These are phyloP conservation scores for Eueremaeus valkanovi DNA, from an alignment of 2,888 invertebrate species.

Conservation along the genomic window DNA sequence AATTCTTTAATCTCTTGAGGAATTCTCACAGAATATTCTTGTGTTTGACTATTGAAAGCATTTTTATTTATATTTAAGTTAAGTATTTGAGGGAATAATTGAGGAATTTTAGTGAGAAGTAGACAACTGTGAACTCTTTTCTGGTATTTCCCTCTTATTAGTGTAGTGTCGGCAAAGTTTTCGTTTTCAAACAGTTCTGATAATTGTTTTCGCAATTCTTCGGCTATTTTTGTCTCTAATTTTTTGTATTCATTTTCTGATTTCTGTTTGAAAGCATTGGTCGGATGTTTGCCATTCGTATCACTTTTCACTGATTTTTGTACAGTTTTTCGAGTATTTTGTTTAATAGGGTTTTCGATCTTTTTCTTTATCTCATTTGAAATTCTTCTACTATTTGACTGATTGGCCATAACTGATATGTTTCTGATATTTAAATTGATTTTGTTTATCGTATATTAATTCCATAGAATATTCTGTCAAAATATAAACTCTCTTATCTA, in stretches of 20 bases:
- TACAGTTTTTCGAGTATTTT: not conserved
- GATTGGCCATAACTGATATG: not conserved
- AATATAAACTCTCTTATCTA: no score
- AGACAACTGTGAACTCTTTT: constrained; percentile 36
- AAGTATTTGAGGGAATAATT: constrained; percentile 42
- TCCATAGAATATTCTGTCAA: not conserved
- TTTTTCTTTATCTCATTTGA: not conserved
- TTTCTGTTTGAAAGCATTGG: constrained; percentile 43
- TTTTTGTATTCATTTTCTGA: constrained; percentile 46
- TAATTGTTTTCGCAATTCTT: constrained; percentile 41
- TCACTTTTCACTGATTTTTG: not conserved
- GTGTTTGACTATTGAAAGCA: not conserved
- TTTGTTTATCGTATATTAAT: not conserved
- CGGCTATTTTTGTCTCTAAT: constrained; percentile 42
- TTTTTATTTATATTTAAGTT: constrained; percentile 33
- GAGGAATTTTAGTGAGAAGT: constrained; percentile 41
- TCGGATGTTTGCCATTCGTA: not conserved
- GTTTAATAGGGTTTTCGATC: not conserved
- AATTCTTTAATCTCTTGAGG: not conserved
- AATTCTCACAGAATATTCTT: not conserved
- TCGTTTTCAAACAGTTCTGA: constrained; percentile 42
- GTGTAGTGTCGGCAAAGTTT: constrained; percentile 43
- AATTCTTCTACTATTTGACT: not conserved
- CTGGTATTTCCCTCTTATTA: constrained; percentile 37
- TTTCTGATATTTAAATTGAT: not conserved